Conservation (phyloP, 1,140 invertebrate genomes). For the Drosophila baimaii region DNA sequence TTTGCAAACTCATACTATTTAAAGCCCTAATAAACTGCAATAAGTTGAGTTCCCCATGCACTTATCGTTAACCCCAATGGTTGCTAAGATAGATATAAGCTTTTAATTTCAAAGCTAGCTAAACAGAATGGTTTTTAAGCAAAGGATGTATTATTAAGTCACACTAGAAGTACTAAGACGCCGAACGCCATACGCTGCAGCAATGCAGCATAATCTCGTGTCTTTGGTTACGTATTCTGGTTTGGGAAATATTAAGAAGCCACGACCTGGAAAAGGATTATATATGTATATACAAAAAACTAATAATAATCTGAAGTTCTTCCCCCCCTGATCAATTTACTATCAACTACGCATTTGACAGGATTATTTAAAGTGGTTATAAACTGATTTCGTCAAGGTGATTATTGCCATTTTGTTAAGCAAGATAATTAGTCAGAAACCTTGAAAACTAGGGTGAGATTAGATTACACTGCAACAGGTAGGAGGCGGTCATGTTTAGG, state of each 20-base stretch:
- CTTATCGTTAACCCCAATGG: neutral
- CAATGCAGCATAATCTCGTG: too few relatives aligned
- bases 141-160: too few relatives aligned
- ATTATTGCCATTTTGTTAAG: constrained; percentile 18
- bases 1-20: neutral
- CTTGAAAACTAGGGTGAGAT: constrained; percentile 8
- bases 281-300: neutral
- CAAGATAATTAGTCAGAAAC: constrained; percentile 16
- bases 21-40: constrained; percentile 1
- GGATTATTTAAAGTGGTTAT: constrained; percentile 18
- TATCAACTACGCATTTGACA: neutral
- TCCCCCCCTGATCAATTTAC: neutral
- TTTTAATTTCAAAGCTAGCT: neutral
- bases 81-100: neutral
- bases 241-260: neutral
- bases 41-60: neutral
- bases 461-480: constrained; percentile 14
- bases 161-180: too few relatives aligned
- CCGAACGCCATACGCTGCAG: too few relatives aligned
- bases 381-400: constrained; percentile 6
- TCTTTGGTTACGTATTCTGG: neutral
- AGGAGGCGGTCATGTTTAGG: neutral
- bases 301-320: neutral
- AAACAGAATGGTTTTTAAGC: too few relatives aligned
- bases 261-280: neutral